Base-by-base conservation (phyloP, 2,113 vertebrate species). In the Tachycineta bicolor region DNA sequence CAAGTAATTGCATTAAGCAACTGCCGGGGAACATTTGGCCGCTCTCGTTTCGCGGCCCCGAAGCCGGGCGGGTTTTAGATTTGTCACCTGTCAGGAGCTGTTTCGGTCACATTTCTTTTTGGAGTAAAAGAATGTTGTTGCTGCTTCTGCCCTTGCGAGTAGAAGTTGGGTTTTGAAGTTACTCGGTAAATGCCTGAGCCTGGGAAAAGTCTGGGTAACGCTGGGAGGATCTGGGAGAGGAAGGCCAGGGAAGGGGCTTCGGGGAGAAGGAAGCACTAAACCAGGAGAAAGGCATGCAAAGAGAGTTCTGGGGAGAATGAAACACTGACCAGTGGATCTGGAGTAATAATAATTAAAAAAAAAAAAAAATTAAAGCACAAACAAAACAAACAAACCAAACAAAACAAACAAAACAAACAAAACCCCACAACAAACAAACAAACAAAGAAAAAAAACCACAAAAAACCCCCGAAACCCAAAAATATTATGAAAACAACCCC, bases 1-100 rank as follows among this genome's bases (percentile, higher is more conserved):
- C 97, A 97, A 90, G 97, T 96, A 97, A 97, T 98, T 96, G 98
- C 96, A 97, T 97, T 97, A 96, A 97, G 94, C 67, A 96, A 83
- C 98, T 97, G 93, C 96, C 97, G 98, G 97, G 97, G 97, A 97
- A 97, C 68, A 8, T 87, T 87, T 89, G 93, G 91, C 94, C 91
- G 94, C 93, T 93, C 96, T 87, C 80, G 94, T 41, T 64, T 91
- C 96, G 94, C 41, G 83, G 87, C 90, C 64, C 53, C 63, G 73
- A 82, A 96, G 97, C 49, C 44, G 88, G 86, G 92, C 25, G 94
- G 79, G 34, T 89, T 97, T 90, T 69, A 25, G 91, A 87, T 96
- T 91, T 96, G 97, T 95, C 94, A 80, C 77, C 97, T 98, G 98
- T 98, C 98, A 98, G 62, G 87, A 97, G 53, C 15, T 64, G 96